Base-by-base conservation (phyloP, 2,797 vertebrate genomes). In the Erpetoichthys calabaricus region DNA sequence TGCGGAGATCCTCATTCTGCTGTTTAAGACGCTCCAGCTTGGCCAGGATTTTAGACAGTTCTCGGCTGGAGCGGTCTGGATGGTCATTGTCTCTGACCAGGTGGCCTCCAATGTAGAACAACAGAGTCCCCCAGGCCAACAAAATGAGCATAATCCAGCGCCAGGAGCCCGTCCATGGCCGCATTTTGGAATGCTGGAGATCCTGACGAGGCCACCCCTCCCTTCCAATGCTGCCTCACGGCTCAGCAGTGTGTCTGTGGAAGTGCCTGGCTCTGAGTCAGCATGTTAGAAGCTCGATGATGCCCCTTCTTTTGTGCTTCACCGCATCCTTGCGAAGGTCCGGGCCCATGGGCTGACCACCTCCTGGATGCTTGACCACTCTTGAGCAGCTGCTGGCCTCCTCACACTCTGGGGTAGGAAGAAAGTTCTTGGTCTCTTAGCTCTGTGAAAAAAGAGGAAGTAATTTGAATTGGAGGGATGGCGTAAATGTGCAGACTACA, bases 71-170 rank as follows among this genome's bases (percentile, higher is more conserved):
- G 53, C 91, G 86, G 68, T 97, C 93, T 0, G 91, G 88, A 67
- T 93, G 90, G 59, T 98, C 94, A 67, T 86, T 94, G 83, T 98
- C 95, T 73, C 90, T 83, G 78, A 97, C 94, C 78, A 98, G 75
- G 73, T 98, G 95, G 55, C 94, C 94, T 2, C 95, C 95, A 64
- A 97, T 98, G 74, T 97, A 97, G 83, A 98, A 97, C 1, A 98
- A 85, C 64, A 98, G 85, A 45, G 94, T 96, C 62, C 92, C 95
- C 95, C 95, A 98, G 62, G 95, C 95, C 77, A 98, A 82, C 75
- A 98, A 87, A 81, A 98, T 93, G 74, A 98, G 91, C 88, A 94
- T 94, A 83, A 98, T 95, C 95, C 95, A 98, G 78, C 92, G 91
- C 95, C 95, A 98, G 70, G 95, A 97, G 70, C 91, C 92, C 65